Conservation (phyloP, 2,113 vertebrate species). For the Hylia prasina region DNA sequence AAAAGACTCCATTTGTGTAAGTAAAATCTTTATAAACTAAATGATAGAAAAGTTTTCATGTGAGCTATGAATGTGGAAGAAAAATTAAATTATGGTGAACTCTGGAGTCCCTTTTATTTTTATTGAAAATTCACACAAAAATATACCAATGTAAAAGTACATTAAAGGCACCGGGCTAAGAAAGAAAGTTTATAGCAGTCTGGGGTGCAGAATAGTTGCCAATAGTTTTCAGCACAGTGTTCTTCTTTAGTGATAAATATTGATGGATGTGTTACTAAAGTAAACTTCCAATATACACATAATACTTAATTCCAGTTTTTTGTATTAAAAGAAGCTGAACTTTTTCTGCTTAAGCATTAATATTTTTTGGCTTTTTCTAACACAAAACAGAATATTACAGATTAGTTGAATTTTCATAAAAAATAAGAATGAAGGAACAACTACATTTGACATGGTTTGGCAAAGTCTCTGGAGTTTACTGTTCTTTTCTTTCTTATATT, state of each 20-base stretch:
- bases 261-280: background rate
- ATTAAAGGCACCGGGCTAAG: background rate
- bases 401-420: background rate
- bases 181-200: background rate
- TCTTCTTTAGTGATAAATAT: background rate
- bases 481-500: background rate
- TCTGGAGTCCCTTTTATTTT: background rate
- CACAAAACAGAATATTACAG: background rate
- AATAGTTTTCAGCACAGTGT: background rate
- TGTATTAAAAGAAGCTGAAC: background rate
- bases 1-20: slow-evolving; percentile 54
- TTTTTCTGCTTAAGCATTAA: background rate
- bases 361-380: background rate
- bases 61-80: background rate
- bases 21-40: slow-evolving; percentile 36
- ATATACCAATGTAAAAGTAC: background rate
- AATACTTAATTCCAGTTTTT: background rate
- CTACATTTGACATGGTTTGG: background rate
- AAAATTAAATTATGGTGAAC: background rate
- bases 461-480: background rate
- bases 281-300: background rate
- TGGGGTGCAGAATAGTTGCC: background rate
- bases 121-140: background rate
- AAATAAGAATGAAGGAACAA: background rate
- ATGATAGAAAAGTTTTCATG: background rate